phyloP scores from a whole-genome alignment of 53 echinoderm and acorn worm genomes.

The Astropecten irregularis region DNA sequence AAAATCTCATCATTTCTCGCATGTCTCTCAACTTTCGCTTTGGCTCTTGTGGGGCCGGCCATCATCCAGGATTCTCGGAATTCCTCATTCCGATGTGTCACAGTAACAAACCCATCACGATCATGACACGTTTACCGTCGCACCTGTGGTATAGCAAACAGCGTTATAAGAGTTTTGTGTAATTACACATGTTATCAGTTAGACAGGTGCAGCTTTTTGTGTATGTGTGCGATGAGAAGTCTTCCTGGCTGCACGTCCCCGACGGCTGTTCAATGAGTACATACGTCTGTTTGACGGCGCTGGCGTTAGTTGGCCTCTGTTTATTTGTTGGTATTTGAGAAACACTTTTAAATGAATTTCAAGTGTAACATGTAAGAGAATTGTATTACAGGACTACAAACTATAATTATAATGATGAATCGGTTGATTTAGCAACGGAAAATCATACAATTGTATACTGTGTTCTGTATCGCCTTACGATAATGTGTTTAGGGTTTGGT shows the following conservation, averaged over 20 bases:
- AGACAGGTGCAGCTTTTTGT: constrained; percentile 28
- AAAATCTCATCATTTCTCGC: not conserved
- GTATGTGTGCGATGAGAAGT: constrained; percentile 23
- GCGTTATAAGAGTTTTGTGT: constrained; percentile 2
- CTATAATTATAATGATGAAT: no score
- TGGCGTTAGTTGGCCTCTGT: not conserved
- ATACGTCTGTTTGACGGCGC: not conserved
- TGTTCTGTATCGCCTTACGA: no score
- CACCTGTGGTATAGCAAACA: constrained; percentile 4
- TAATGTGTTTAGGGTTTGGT: no score
- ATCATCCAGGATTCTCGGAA: not conserved
- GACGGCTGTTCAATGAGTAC: not conserved
- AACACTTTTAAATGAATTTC: no score
- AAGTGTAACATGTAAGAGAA: no score
- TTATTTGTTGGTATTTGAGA: no score
- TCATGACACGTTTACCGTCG: not conserved
- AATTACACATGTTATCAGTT: constrained; percentile 15
- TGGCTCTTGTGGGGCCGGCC: no score
- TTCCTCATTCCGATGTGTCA: not conserved
- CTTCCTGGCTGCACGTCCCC: no score
- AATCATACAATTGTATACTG: no score
- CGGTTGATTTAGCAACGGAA: no score
- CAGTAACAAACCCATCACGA: not conserved
- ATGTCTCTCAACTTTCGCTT: not conserved
- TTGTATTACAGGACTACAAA: no score